These are phyloP conservation scores for Perccottus glenii DNA, from an alignment of 2,113 vertebrate species.

Conservation along the genomic window DNA sequence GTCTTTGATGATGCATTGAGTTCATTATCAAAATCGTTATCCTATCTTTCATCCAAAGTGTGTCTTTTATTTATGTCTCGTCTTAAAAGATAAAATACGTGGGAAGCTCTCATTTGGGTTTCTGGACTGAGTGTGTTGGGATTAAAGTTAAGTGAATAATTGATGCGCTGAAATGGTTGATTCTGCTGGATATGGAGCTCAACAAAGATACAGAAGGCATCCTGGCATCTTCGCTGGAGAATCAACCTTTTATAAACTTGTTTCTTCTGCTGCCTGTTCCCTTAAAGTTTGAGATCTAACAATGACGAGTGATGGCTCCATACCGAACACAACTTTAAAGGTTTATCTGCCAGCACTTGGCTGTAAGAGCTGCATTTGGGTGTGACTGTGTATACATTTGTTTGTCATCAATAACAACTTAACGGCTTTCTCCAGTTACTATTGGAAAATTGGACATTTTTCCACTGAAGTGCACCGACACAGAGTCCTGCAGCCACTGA, in stretches of 20 bases:
- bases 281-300: conserved; percentile 39
- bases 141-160: conserved; percentile 75
- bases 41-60: conserved; percentile 60
- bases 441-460: conserved; percentile 11
- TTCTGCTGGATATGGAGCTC: conserved; percentile 44
- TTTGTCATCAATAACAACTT: conserved; percentile 23
- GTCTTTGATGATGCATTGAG: conserved; percentile 72
- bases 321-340: conserved; percentile 18
- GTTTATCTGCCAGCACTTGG: conserved; percentile 20
- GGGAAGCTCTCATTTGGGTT: conserved; percentile 64
- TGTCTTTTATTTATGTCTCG: conserved; percentile 57
- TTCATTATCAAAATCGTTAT: conserved; percentile 72
- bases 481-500: conserved; percentile 23
- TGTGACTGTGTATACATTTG: conserved; percentile 6
- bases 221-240: conserved; percentile 40
- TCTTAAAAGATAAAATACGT: conserved; percentile 61
- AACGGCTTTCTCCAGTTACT: conserved; percentile 17
- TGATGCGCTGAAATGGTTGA: conserved; percentile 66
- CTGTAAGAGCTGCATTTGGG: conserved; percentile 1
- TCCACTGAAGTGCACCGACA: conserved; percentile 9
- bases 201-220: conserved; percentile 4
- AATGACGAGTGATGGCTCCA: background rate
- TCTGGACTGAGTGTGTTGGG: conserved; percentile 59
- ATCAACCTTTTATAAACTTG: conserved; percentile 54
- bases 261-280: conserved; percentile 20